Evolutionary conservation across 2,797 vertebrate species (phyloP), one percentile per base, ranked within the genome.

Genomic region (Rhyacichthys aspro): DNA sequence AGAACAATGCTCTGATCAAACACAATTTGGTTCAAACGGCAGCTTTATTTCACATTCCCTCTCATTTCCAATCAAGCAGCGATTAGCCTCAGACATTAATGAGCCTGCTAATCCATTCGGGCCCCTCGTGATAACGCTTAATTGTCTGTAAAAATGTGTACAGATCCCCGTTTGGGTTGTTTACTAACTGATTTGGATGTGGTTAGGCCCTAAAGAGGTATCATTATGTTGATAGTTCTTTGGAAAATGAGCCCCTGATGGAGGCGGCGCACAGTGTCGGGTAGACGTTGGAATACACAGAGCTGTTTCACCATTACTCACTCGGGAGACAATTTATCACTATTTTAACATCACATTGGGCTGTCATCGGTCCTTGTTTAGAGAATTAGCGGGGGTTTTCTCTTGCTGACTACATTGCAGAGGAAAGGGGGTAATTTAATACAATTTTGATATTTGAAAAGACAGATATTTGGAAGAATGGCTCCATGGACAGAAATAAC

Each of bases 141-240:
- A 93, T 92, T 92, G 90, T 91, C 88, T 92, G 90, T 92, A 90
- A 92, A 93, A 92, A 90, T 91, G 91, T 90, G 89, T 89, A 88
- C 89, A 89, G 89, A 90, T 91, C 90, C 88, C 90, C 81, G 83
- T 90, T 92, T 91, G 83, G 85, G 89, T 89, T 92, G 91, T 91
- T 92, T 90, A 90, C 88, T 90, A 90, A 89, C 87, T 89, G 88
- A 92, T 92, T 92, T 93, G 91, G 91, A 92, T 91, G 91, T 81
- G 87, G 91, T 90, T 89, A 86, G 83, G 85, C 86, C 89, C 90
- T 91, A 92, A 91, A 90, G 89, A 90, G 86, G 85, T 82, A 85
- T 92, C 88, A 89, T 93, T 92, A 92, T 78, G 84, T 72, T 87
- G 89, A 92, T 91, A 84, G 86, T 82, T 86, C 81, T 89, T 86